A percentile compares a stretch with the other conserved stretches of the same genome.
Conservation (phyloP, 2,888 invertebrate species). For the Andricus curvator region DNA sequence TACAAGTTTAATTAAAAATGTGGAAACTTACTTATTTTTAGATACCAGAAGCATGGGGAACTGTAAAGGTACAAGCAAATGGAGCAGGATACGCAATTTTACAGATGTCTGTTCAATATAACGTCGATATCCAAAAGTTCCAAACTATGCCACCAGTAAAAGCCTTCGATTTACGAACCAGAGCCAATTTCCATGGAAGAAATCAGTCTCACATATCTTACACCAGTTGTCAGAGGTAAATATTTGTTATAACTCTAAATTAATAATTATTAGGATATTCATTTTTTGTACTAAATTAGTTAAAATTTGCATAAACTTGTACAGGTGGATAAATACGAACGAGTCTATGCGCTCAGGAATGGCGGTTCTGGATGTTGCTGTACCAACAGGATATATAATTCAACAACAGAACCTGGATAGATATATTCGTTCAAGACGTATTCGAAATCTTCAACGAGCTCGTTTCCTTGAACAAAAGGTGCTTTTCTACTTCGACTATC, state of each 20-base stretch:
- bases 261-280: slow-evolving; percentile 37
- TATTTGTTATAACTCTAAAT: slow-evolving; percentile 17
- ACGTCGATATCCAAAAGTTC: slow-evolving; percentile 91
- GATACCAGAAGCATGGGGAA: slow-evolving; percentile 97
- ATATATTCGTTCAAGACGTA: slow-evolving; percentile 89
- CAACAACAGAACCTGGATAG: slow-evolving; percentile 93
- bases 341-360: slow-evolving; percentile 93
- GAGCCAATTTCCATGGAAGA: slow-evolving; percentile 89
- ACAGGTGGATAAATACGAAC: slow-evolving; percentile 87
- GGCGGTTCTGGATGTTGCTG: slow-evolving; percentile 91
- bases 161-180: slow-evolving; percentile 89
- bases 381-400: slow-evolving; percentile 94
- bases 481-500: slow-evolving; percentile 94
- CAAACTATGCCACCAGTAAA: slow-evolving; percentile 90
- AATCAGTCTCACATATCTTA: slow-evolving; percentile 96
- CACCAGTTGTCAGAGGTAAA: slow-evolving; percentile 91
- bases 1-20: background rate
- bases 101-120: slow-evolving; percentile 95
- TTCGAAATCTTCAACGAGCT: slow-evolving; percentile 91
- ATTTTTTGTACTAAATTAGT: slow-evolving; percentile 46
- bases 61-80: slow-evolving; percentile 93
- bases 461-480: slow-evolving; percentile 90
- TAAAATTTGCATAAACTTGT: background rate
- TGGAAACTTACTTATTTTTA: slow-evolving; percentile 67
- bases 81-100: slow-evolving; percentile 97